phyloP scores from a whole-genome alignment of 2,888 invertebrate species.

The Himalopsyche tibetana region DNA sequence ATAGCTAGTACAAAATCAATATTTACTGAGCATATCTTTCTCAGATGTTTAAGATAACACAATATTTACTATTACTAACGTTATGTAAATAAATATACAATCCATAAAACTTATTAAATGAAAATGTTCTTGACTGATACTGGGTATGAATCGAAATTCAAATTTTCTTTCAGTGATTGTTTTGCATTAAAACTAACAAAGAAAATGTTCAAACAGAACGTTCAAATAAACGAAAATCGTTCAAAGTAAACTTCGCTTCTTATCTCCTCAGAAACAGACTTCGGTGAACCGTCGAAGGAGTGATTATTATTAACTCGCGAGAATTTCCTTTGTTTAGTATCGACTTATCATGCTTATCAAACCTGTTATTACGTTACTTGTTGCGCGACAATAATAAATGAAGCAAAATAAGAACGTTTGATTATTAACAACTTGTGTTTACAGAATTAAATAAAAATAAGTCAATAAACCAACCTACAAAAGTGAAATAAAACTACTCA shows the following conservation, averaged over 20 bases:
- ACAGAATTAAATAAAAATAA: not conserved
- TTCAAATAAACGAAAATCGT: constrained; percentile 43
- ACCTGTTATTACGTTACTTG: constrained; percentile 31
- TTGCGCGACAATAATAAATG: constrained; percentile 32
- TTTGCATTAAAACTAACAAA: constrained; percentile 38
- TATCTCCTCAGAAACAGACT: constrained; percentile 22
- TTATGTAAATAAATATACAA: not conserved
- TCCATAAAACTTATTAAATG: not conserved
- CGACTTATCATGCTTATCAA: constrained; percentile 36
- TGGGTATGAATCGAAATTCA: not conserved
- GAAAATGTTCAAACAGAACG: constrained; percentile 3
- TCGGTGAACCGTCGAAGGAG: constrained; percentile 37
- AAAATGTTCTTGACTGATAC: not conserved
- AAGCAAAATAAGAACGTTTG: not conserved
- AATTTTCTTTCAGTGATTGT: constrained; percentile 41
- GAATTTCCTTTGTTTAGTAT: constrained; percentile 35
- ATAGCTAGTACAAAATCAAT: too few relatives aligned
- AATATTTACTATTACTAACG: too few relatives aligned
- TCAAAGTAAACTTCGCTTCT: constrained; percentile 31
- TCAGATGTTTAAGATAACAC: too few relatives aligned
- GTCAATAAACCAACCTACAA: not conserved
- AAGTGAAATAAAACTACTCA: constrained; percentile 13
- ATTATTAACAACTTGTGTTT: not conserved
- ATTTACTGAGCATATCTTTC: too few relatives aligned
- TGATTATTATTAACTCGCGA: constrained; percentile 38